A percentile compares a stretch with the other conserved stretches of the same genome.
These are phyloP conservation scores for Pseudotriccus pelzelni DNA, from an alignment of 2,797 vertebrate species.

Conservation along the genomic window DNA sequence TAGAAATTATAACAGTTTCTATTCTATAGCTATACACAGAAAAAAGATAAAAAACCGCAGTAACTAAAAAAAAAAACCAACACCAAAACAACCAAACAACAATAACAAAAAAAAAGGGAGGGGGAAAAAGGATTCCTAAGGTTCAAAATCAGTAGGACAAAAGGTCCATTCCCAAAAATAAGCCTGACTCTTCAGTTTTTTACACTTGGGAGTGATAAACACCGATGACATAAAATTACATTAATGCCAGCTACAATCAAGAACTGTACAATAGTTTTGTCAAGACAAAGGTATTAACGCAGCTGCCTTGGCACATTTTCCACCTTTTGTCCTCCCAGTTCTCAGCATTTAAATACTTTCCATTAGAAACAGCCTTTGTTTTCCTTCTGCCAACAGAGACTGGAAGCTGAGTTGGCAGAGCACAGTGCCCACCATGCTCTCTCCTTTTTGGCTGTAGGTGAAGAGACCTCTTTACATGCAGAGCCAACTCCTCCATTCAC, in stretches of 20 bases:
- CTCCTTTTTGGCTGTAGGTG: background rate
- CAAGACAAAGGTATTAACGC: background rate
- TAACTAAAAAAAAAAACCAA: no score
- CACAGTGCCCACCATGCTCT: background rate
- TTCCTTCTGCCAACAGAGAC: background rate
- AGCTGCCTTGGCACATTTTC: background rate
- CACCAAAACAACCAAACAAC: no score
- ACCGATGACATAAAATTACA: background rate
- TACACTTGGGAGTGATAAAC: background rate
- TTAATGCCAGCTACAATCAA: background rate
- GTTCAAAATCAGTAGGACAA: background rate
- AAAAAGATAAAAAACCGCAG: background rate
- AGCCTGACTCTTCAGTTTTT: background rate
- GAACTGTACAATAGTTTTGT: background rate
- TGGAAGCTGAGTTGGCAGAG: background rate
- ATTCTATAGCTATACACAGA: background rate
- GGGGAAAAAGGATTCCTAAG: background rate
- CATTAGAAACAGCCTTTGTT: background rate
- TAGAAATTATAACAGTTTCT: background rate
- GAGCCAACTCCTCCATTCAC: background rate
- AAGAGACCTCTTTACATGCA: background rate
- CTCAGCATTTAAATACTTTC: background rate
- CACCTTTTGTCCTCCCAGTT: background rate
- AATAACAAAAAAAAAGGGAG: background rate
- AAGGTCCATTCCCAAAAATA: background rate